Conservation (phyloP, 1,140 invertebrate genomes). For the Drosophila micromelanica region DNA sequence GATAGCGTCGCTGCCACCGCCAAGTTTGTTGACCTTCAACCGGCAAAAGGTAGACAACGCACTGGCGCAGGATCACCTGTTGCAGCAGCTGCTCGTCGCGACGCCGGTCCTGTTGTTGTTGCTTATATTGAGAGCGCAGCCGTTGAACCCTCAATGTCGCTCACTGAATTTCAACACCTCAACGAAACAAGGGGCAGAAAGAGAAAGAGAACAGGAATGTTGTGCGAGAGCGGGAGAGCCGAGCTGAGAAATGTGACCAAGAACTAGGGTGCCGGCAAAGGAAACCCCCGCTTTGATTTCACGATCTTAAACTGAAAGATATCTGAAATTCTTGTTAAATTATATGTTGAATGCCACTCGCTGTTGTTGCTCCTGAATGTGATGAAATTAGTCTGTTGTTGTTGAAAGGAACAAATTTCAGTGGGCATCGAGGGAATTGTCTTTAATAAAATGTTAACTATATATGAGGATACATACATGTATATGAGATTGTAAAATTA, state of each 20-base stretch:
- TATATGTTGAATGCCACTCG: not conserved
- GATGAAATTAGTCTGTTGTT: too few species aligned
- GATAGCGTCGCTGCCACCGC: conserved; percentile 51
- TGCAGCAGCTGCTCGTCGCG: conserved; percentile 67
- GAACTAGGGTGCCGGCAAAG: conserved; percentile 14
- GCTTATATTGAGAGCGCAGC: conserved; percentile 7
- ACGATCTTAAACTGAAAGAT: conserved; percentile 5
- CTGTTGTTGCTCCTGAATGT: not conserved
- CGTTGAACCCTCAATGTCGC: conserved; percentile 52
- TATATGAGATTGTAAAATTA: too few species aligned
- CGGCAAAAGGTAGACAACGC: conserved; percentile 50
- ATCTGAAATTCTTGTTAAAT: conserved; percentile 20
- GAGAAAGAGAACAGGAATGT: not conserved
- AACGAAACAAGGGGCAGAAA: not conserved
- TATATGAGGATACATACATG: too few species aligned
- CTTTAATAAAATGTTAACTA: too few species aligned
- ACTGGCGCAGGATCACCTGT: conserved; percentile 71
- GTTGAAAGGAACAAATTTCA: too few species aligned
- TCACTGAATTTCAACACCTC: conserved; percentile 35
- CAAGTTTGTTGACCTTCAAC: conserved; percentile 80
- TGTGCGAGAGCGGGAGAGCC: not conserved
- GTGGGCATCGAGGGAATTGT: too few species aligned
- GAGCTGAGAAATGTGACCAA: not conserved
- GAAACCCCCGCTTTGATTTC: conserved; percentile 32
- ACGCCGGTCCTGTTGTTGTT: conserved; percentile 8